These are phyloP conservation scores for Symphodus melops DNA, from an alignment of 2,113 vertebrate species.

Conservation along the genomic window DNA sequence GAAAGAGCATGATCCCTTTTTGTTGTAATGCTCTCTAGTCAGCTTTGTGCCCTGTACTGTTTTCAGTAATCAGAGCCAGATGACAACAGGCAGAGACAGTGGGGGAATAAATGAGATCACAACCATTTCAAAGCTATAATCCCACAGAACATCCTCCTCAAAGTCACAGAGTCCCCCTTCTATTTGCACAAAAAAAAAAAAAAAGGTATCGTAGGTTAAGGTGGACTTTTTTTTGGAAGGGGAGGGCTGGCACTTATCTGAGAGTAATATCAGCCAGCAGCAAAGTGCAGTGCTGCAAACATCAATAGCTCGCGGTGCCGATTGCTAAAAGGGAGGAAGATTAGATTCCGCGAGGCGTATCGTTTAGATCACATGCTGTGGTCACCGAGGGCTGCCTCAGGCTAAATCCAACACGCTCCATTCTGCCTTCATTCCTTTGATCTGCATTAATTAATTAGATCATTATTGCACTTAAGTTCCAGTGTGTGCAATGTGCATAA, in stretches of 20 bases:
- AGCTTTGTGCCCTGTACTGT: slow-evolving; percentile 56
- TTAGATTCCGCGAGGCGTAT: slow-evolving; percentile 60
- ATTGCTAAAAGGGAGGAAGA: slow-evolving; percentile 57
- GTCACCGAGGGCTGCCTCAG: slow-evolving; percentile 57
- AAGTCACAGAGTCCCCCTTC: slow-evolving; percentile 35
- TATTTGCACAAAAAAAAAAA: slow-evolving; percentile 47
- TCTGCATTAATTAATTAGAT: slow-evolving; percentile 71
- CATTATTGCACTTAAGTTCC: slow-evolving; percentile 54
- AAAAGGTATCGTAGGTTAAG: slow-evolving; percentile 53
- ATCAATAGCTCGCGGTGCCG: slow-evolving; percentile 53
- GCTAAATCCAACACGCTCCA: slow-evolving; percentile 42
- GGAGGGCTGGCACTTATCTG: slow-evolving; percentile 35
- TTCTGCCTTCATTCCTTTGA: slow-evolving; percentile 38
- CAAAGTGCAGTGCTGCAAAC: slow-evolving; percentile 46
- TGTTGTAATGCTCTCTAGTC: slow-evolving; percentile 58
- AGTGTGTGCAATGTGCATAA: slow-evolving; percentile 47
- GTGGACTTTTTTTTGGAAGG: slow-evolving; percentile 17
- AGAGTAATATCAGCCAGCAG: slow-evolving; percentile 36
- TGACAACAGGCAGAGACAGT: slow-evolving; percentile 50
- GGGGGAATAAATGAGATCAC: slow-evolving; percentile 47
- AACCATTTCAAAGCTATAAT: slow-evolving; percentile 42
- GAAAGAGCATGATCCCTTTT: slow-evolving; percentile 55
- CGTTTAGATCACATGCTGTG: slow-evolving; percentile 45
- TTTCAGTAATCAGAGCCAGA: slow-evolving; percentile 58
- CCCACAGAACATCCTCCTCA: slow-evolving; percentile 39